phyloP scores from a whole-genome alignment of 2,888 invertebrate species.

The Fragum whitleyi region DNA sequence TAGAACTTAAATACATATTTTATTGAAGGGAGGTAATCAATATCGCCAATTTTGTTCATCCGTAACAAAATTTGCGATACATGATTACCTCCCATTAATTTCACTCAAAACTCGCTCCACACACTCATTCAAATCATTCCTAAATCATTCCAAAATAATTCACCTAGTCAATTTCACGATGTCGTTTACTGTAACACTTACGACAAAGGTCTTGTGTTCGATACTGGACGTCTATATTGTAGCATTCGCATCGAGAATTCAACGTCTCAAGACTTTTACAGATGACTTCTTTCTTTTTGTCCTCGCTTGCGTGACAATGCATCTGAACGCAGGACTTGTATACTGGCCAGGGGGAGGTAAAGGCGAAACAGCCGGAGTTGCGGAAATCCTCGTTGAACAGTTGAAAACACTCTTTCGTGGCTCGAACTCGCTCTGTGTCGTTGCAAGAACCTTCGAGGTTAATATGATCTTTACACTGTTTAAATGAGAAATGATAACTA shows the following conservation, averaged over 20 bases:
- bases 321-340: not conserved
- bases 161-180: no score
- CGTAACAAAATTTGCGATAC: no score
- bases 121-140: no score
- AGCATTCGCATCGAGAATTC: not conserved
- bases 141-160: no score
- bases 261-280: not conserved
- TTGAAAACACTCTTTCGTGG: not conserved
- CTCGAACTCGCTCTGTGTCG: not conserved
- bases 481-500: not conserved
- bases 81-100: no score
- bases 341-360: not conserved
- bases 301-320: not conserved
- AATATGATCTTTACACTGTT: not conserved
- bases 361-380: not conserved
- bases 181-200: no score
- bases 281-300: not conserved
- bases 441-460: not conserved
- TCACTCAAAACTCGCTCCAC: no score
- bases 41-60: no score
- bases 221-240: not conserved
- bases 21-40: no score
- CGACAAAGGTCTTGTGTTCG: constrained; percentile 8
- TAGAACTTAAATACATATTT: no score
- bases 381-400: not conserved